Base-by-base conservation (phyloP, 2,113 vertebrate species). In the Pyxicephalus adspersus region DNA sequence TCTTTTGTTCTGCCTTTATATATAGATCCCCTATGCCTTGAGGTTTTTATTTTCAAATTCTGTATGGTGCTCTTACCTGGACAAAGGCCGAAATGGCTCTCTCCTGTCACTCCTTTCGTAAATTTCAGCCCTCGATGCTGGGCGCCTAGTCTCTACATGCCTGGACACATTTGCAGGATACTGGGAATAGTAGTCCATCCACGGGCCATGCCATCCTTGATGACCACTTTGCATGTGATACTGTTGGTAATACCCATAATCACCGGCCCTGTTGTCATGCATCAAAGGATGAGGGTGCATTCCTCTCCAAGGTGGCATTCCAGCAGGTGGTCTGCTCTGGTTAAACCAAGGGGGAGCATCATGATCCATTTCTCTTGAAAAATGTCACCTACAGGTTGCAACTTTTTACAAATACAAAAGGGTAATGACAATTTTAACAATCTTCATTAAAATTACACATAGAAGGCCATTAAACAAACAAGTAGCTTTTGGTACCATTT, bases 331-430 rank as follows among this genome's bases (percentile, higher is more conserved):
- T 25, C 83, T 89, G n/a, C 84, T 83, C 60, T 85, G 88, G 3
- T 57, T 65, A 77, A 28, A 0, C 0, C 34, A 74, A 13, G 0
- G 18, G 29, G 77, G 6, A 85, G 87, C 64, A 16, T 88, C 63
- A 60, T 85, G 83, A 18, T 94, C 90, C 93, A 94, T 94, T 72
- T 13, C 13, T 8, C 16, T 7, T 7, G 77, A 9, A 11, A 38
- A 25, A 28, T 57, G 28, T 66, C 28, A 66, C 63, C 76, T 55
- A 16, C 3, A 17, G 4, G 51, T 19, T 25, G 54, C 23, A 23
- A 8, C 19, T 9, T n/a, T 26, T 52, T 26, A 7, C 15, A 51
- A 70, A 70, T 70, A 31, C 1, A 18, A 51, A 23, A 25, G 63
- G 18, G 4, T 26, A 76, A 64, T 28, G 15, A 51, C 2, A 25